Percentiles rank a stretch among this genome's conserved stretches.
Evolutionary conservation across 2,888 invertebrate genomes (phyloP).

Genomic region (Oxyscelio sp.): DNA sequence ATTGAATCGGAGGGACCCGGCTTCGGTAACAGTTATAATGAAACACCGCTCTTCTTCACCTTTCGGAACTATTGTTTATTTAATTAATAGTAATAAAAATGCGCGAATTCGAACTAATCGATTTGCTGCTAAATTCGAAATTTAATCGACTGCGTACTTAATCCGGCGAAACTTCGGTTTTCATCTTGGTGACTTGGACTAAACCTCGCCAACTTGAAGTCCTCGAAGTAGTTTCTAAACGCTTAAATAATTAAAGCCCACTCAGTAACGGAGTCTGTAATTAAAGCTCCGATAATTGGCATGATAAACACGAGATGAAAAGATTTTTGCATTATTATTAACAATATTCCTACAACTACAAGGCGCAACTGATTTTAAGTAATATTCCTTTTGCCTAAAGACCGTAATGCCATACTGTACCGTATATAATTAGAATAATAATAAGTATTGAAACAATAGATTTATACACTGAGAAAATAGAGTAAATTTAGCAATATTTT

Average conservation of each 20-base stretch:
- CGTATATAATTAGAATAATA: no score
- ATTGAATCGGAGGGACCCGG: conserved; percentile 27
- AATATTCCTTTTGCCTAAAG: no score
- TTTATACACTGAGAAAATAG: no score
- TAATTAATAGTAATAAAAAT: conserved; percentile 60
- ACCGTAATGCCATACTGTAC: no score
- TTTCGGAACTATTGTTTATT: conserved; percentile 59
- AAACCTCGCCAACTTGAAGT: conserved; percentile 61
- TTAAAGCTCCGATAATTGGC: conserved; percentile 53
- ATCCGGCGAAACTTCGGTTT: conserved; percentile 61
- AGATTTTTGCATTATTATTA: conserved; percentile 14
- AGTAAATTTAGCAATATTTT: no score
- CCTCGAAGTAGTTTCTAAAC: conserved; percentile 66
- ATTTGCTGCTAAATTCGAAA: conserved; percentile 51
- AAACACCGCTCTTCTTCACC: conserved; percentile 29
- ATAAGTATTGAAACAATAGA: no score
- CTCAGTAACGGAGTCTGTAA: conserved; percentile 63
- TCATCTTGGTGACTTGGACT: conserved; percentile 62
- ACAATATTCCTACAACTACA: no score
- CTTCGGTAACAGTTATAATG: conserved; percentile 23
- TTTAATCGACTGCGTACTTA: conserved; percentile 65
- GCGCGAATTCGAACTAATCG: conserved; percentile 55
- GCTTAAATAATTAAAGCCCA: conserved; percentile 74
- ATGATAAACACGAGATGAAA: conserved; percentile 18
- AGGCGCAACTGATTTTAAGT: no score